Percentiles rank a stretch among this genome's conserved stretches.
Conservation (phyloP, 2,797 vertebrate species). For the Tragelaphus oryx region DNA sequence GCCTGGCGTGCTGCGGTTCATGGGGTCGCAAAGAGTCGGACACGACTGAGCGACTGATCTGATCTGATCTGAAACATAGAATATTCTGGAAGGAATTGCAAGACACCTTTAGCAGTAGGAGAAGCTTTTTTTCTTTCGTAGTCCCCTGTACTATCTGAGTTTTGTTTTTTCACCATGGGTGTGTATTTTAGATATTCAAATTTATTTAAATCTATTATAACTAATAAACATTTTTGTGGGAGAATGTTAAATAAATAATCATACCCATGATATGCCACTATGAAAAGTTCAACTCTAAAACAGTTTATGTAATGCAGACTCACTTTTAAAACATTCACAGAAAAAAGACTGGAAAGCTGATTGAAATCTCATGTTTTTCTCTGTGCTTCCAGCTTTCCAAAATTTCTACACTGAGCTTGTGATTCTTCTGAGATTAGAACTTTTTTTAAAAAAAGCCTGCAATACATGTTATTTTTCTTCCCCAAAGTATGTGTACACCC, state of each 20-base stretch:
- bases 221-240: background rate
- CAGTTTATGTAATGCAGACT: background rate
- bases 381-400: background rate
- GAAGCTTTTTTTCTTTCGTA: background rate
- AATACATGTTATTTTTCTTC: background rate
- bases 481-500: background rate
- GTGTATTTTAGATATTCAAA: background rate
- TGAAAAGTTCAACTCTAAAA: background rate
- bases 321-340: background rate
- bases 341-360: background rate
- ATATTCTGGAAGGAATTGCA: background rate
- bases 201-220: background rate
- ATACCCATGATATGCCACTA: background rate
- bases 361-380: background rate
- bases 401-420: background rate
- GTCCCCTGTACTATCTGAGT: background rate
- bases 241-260: background rate
- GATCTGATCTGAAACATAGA: too few relatives aligned
- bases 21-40: too few relatives aligned
- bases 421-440: slow-evolving; percentile 39
- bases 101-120: background rate
- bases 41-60: too few relatives aligned
- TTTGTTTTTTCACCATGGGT: background rate
- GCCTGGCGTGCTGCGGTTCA: too few relatives aligned
- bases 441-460: background rate